Base-by-base conservation (phyloP, 2,888 invertebrate species). In the Nomada goodeniana region DNA sequence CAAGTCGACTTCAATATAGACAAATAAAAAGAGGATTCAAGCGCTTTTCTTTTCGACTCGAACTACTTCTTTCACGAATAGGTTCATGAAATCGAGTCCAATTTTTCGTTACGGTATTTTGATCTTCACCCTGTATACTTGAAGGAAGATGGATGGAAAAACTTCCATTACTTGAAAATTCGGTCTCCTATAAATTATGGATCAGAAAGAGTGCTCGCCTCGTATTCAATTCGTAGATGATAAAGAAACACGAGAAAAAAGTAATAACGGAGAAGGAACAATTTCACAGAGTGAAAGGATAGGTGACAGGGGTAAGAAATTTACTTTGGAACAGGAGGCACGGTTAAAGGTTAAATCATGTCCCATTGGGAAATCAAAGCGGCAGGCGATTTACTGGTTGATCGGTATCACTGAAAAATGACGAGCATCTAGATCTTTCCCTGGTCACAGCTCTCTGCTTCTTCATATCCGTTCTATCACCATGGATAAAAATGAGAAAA, bases 301-400 rank as follows among this genome's bases (percentile, higher is more conserved):
- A 36, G 20, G 44, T 42, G 23, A 15, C 20, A 50, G 53, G 52
- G n/a, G 7, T 52, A 23, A 52, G 70, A 57, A 65, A 55, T 44
- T 67, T 67, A 57, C 20, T 65, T 55, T 26, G 18, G 29, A 36
- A 7, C 42, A 18, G 36, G 59, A 18, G 23, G 23, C 13, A 15
- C 29, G 26, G 55, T 44, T 26, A 60, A 82, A 67, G 72, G 57
- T 83, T 78, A 67, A 59, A 72, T 55, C 72, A 71, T 47, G 70
- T 70, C 36, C 80, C 80, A 47, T 70, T 78, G 80, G 79, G 83
- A 86, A 86, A 60, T 73, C 67, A 78, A 72, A 86, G 72, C 59
- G 44, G 47, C 23, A 29, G 67, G 42, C 64, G 75, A 77, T 80
- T 83, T 80, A 74, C 55, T 67, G 70, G 52, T 76, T 83, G 71